Evolutionary conservation across 2,113 vertebrate genomes (phyloP), one percentile per base, ranked within the genome.

Genomic region (Antigone vipio): DNA sequence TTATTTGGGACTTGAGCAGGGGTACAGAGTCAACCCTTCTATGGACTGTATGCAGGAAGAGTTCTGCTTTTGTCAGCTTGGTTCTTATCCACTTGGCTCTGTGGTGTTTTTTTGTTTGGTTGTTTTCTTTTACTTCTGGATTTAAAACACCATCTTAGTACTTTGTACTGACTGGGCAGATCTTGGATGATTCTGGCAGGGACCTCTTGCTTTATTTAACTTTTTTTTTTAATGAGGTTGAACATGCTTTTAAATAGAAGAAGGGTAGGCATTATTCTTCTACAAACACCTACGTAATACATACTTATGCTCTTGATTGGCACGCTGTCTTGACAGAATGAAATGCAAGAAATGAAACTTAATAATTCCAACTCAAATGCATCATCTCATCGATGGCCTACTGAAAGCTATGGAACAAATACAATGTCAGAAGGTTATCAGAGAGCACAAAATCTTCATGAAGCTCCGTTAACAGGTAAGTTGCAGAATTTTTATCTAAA

Each of bases 291-390:
- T 58, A 1, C 32, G 38, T 58, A 58, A n/a, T 56, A 32, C 7
- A 62, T 72, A 32, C 23, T 75, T 56, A 29, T 0, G 7, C 11
- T 76, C 30, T 42, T 80, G 44, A 49, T 24, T 83, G 76, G 50
- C 50, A n/a, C 6, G 1, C 40, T 93, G 35, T 92, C 72, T 95
- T 72, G 32, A 83, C 93, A 99, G 99, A 99, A 99, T 97, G 99
- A 99, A 97, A 99, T 99, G 97, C 99, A 99, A 86, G 99, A 99
- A 93, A 97, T 99, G 96, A 99, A 98, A 97, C 98, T 98, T 89
- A 99, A 98, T 89, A 97, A 97, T 73, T 98, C 98, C 88, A 99
- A 95, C 24, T 92, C 97, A 22, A 97, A 96, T 47, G 74, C 95
- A 3, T 98, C 98, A 14, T 98, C 99, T 89, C 98, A 98, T 95